phyloP scores from a whole-genome alignment of 2,113 vertebrate genomes.

The Cyprinodon variegatus region DNA sequence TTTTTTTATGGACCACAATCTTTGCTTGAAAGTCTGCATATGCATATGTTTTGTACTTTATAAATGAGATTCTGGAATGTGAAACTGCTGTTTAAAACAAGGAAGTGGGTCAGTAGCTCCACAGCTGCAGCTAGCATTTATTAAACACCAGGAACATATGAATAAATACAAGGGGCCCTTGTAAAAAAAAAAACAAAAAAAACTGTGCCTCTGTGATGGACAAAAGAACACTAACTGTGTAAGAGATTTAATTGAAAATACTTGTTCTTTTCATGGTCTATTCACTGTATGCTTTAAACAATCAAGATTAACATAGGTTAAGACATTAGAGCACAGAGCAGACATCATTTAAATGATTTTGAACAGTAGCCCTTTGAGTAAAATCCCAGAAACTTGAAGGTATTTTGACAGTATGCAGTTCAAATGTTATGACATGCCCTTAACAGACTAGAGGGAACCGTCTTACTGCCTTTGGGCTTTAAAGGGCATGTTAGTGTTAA shows the following conservation, averaged over 20 bases:
- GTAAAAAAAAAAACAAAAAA: neutral
- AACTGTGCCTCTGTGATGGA: neutral
- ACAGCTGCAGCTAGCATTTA: neutral
- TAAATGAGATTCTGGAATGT: neutral
- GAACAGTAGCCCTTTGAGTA: neutral
- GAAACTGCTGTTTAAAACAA: neutral
- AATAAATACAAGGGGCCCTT: neutral
- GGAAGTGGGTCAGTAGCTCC: neutral
- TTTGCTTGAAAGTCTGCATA: no score
- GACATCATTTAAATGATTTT: neutral
- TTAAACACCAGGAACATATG: neutral
- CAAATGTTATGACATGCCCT: neutral
- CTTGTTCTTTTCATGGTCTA: neutral
- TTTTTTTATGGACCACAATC: no score
- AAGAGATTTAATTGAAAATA: neutral
- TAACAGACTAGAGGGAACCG: neutral
- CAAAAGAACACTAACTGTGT: neutral
- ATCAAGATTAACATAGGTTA: neutral
- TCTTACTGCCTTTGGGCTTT: neutral
- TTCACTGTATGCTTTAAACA: neutral
- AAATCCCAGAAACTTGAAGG: neutral
- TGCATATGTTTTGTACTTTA: no score
- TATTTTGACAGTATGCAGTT: neutral
- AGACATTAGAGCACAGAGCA: neutral
- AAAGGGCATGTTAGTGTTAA: neutral